These are phyloP conservation scores for Sebastes schlegelii DNA, from an alignment of 2,113 vertebrate genomes.

Conservation along the genomic window DNA sequence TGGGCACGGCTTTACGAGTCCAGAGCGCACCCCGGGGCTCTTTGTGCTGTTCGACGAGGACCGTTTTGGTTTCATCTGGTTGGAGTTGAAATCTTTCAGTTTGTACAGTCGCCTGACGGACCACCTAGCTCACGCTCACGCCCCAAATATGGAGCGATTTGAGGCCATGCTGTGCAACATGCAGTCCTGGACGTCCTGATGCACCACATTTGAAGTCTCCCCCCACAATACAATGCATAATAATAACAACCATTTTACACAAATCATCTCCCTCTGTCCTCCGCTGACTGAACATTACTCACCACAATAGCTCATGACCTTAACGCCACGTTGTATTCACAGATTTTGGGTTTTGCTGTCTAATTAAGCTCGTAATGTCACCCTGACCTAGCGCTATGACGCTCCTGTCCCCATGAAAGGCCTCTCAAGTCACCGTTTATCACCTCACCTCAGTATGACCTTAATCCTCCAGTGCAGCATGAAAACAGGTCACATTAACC, in stretches of 20 bases:
- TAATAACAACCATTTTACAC: constrained; percentile 41
- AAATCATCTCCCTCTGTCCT: constrained; percentile 52
- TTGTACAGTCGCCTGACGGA: constrained; percentile 96
- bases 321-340: constrained; percentile 31
- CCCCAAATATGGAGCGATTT: constrained; percentile 91
- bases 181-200: constrained; percentile 94
- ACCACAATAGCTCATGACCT: constrained; percentile 30
- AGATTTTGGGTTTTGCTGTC: constrained; percentile 39
- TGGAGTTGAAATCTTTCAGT: constrained; percentile 98
- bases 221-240: constrained; percentile 33
- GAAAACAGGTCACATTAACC: constrained; percentile 62
- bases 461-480: constrained; percentile 53
- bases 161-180: constrained; percentile 97
- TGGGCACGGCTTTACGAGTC: constrained; percentile 96
- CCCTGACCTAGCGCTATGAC: neutral
- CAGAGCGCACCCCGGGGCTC: constrained; percentile 93
- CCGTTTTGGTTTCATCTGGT: constrained; percentile 97
- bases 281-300: constrained; percentile 53
- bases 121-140: constrained; percentile 89
- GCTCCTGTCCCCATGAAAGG: constrained; percentile 18
- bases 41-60: constrained; percentile 95
- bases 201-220: constrained; percentile 48
- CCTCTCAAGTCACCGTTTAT: constrained; percentile 30
- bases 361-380: constrained; percentile 33
- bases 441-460: constrained; percentile 46